phyloP scores from a whole-genome alignment of 2,113 vertebrate species.

The Melanerpes aurifrons region DNA sequence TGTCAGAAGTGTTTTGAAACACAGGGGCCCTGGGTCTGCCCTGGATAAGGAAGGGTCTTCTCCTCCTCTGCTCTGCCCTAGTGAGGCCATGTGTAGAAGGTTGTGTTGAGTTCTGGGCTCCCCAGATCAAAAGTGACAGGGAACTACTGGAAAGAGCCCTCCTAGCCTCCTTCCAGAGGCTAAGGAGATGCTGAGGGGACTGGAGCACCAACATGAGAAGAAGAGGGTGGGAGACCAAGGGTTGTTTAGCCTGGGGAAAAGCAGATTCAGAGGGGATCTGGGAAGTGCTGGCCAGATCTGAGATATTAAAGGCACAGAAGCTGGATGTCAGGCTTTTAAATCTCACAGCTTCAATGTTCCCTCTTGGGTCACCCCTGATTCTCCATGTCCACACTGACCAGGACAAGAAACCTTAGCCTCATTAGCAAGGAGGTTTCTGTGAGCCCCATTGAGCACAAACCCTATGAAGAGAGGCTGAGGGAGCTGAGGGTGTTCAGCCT shows the following conservation, averaged over 20 bases:
- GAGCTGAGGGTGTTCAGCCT: too few species aligned
- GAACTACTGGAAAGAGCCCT: neutral
- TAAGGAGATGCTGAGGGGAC: too few species aligned
- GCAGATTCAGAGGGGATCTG: neutral
- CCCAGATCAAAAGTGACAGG: neutral
- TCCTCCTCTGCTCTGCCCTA: neutral
- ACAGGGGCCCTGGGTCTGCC: neutral
- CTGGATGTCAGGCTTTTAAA: neutral
- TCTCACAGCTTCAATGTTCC: neutral
- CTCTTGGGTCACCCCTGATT: neutral
- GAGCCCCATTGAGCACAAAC: fast-evolving
- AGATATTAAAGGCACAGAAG: neutral
- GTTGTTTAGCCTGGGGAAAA: too few species aligned
- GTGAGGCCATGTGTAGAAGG: neutral
- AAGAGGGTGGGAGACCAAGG: too few species aligned
- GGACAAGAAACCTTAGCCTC: neutral
- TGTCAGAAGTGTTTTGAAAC: neutral
- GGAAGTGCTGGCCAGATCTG: neutral
- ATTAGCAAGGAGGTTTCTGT: neutral
- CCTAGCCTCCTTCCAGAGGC: too few species aligned
- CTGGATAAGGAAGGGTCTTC: neutral
- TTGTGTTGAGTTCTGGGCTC: neutral
- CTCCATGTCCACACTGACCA: neutral
- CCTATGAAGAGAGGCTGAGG: too few species aligned
- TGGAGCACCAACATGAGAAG: too few species aligned